Percentiles rank a stretch among this genome's conserved stretches.
These are phyloP conservation scores for Orthosia incerta DNA, from an alignment of 2,888 invertebrate species.

Conservation along the genomic window DNA sequence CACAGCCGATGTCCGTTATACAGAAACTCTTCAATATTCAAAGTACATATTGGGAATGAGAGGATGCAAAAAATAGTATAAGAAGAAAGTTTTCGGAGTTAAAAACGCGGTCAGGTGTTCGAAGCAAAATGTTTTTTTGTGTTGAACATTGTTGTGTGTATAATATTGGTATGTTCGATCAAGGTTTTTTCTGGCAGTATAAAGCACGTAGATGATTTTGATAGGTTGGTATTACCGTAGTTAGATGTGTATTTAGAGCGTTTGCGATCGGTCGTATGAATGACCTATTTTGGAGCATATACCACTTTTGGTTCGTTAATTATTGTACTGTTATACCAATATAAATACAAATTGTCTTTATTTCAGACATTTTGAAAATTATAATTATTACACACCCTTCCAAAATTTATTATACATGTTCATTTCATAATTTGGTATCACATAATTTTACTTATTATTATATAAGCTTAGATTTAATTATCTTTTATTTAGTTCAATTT, in stretches of 20 bases:
- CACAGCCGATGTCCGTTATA: constrained; percentile 55
- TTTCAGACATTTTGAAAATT: too few species aligned
- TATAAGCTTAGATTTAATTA: too few species aligned
- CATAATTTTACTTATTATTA: too few species aligned
- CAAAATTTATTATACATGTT: too few species aligned
- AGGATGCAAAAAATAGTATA: constrained; percentile 51
- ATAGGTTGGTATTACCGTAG: background rate
- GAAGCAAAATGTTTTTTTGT: constrained; percentile 53
- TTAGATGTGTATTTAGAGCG: background rate
- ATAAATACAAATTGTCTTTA: too few species aligned
- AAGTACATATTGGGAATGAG: constrained; percentile 64
- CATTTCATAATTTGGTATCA: too few species aligned
- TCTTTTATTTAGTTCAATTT: too few species aligned
- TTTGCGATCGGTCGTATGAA: background rate
- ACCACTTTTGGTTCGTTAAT: background rate
- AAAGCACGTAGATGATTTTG: constrained; percentile 18
- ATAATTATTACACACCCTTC: too few species aligned
- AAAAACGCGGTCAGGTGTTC: constrained; percentile 65
- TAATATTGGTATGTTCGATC: constrained; percentile 44
- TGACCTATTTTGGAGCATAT: background rate
- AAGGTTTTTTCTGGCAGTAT: constrained; percentile 27
- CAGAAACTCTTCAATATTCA: constrained; percentile 64
- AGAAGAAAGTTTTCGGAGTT: constrained; percentile 54
- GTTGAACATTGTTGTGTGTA: constrained; percentile 41
- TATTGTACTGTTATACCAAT: too few species aligned